Percentiles rank a stretch among this genome's conserved stretches.
Evolutionary conservation across 2,888 invertebrate species (phyloP).

Genomic region (Drosophila trichaetosa): DNA sequence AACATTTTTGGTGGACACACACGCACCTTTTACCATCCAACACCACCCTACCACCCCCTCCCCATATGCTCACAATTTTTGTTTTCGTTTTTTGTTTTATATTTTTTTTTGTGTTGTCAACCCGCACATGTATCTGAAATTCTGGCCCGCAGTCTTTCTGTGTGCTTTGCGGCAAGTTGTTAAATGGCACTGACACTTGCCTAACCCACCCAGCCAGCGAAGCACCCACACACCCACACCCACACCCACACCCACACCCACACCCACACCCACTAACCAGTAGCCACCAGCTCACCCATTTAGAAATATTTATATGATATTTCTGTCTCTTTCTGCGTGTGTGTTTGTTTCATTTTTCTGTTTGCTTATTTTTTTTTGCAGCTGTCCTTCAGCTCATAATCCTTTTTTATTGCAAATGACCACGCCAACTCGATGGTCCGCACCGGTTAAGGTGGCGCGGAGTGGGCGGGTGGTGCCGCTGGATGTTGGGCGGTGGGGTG

Average conservation of each 20-base stretch:
- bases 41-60: neutral
- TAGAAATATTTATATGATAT: conserved; percentile 73
- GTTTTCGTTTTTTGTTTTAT: conserved; percentile 4
- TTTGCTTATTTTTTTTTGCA: conserved; percentile 35
- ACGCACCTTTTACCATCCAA: conserved; percentile 58
- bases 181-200: conserved; percentile 77
- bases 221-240: neutral
- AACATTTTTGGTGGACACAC: conserved; percentile 45
- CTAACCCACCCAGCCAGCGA: conserved; percentile 8
- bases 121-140: conserved; percentile 38
- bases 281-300: conserved; percentile 32
- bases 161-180: conserved; percentile 69
- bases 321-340: conserved; percentile 12
- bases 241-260: neutral
- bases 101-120: conserved; percentile 19
- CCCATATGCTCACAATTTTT: neutral
- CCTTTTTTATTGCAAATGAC: conserved; percentile 80
- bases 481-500: conserved; percentile 4
- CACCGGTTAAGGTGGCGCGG: conserved; percentile 40
- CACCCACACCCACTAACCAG: neutral
- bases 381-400: conserved; percentile 79
- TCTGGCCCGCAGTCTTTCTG: conserved; percentile 28
- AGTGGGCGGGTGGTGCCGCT: neutral
- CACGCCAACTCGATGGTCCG: conserved; percentile 70
- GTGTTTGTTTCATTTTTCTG: conserved; percentile 13